Evolutionary conservation across 2,113 vertebrate species (phyloP).

Genomic region (Ochotona curzoniae): DNA sequence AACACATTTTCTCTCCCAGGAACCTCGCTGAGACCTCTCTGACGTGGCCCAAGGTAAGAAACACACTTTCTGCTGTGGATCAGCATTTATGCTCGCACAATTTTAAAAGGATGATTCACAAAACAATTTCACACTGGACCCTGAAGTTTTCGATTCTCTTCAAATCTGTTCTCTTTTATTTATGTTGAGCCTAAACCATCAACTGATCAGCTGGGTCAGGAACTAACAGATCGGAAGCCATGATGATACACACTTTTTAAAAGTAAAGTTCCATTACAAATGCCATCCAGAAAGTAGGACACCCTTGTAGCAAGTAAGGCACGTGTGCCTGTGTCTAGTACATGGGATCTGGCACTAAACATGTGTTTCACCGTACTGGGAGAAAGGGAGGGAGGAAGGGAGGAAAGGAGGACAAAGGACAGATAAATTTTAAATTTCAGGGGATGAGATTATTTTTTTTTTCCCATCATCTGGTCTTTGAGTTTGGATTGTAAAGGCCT

Average conservation of each 20-base stretch:
- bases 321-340: too few species aligned
- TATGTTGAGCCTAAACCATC: not conserved
- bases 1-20: not conserved
- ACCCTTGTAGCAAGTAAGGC: not conserved
- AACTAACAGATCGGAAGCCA: not conserved
- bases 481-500: constrained; percentile 27
- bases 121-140: not conserved
- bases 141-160: not conserved
- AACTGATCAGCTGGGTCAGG: not conserved
- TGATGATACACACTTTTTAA: not conserved
- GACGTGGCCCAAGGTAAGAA: not conserved
- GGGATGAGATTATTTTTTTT: not conserved
- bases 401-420: not conserved
- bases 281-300: not conserved
- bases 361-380: not conserved
- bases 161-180: not conserved
- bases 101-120: not conserved
- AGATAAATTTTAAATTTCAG: not conserved
- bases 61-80: not conserved
- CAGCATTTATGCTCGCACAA: not conserved
- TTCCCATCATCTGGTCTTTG: not conserved
- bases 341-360: not conserved
- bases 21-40: not conserved
- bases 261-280: constrained; percentile 10
- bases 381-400: not conserved